phyloP scores from a whole-genome alignment of 2,888 invertebrate species.

The Cantharis rufa region DNA sequence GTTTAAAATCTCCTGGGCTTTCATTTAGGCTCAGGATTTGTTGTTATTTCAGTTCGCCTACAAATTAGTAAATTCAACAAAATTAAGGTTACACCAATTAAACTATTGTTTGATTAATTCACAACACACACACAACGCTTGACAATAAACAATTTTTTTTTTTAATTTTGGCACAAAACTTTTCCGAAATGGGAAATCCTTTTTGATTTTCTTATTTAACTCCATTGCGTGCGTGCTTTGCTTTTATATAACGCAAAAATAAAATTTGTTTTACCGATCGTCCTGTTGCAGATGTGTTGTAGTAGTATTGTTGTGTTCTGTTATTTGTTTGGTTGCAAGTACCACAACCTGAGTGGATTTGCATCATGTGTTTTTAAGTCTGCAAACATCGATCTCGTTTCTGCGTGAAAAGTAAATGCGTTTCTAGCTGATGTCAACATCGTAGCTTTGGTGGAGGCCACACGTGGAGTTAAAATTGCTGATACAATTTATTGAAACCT shows the following conservation, averaged over 20 bases:
- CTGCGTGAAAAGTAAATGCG: background rate
- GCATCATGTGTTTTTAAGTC: background rate
- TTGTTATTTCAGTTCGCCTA: background rate
- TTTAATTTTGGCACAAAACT: background rate
- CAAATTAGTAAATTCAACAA: background rate
- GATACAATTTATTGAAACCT: slow-evolving; percentile 15
- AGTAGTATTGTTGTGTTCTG: background rate
- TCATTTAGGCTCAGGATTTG: background rate
- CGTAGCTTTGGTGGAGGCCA: background rate
- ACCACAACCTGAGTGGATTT: background rate
- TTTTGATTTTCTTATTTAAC: background rate
- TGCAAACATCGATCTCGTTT: background rate
- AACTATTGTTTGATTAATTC: background rate
- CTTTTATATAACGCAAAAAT: background rate
- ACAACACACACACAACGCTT: background rate
- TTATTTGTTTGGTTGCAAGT: background rate
- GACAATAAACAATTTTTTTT: background rate
- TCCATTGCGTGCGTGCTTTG: background rate
- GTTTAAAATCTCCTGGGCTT: background rate
- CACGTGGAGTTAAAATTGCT: slow-evolving; percentile 15
- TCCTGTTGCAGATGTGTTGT: background rate
- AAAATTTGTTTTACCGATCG: background rate
- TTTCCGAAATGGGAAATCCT: background rate
- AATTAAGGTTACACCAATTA: background rate
- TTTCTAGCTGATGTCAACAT: slow-evolving; percentile 12